Percentiles rank a stretch among this genome's conserved stretches.
phyloP scores from a whole-genome alignment of 1,140 invertebrate genomes.

The Steinernema khuongi region DNA sequence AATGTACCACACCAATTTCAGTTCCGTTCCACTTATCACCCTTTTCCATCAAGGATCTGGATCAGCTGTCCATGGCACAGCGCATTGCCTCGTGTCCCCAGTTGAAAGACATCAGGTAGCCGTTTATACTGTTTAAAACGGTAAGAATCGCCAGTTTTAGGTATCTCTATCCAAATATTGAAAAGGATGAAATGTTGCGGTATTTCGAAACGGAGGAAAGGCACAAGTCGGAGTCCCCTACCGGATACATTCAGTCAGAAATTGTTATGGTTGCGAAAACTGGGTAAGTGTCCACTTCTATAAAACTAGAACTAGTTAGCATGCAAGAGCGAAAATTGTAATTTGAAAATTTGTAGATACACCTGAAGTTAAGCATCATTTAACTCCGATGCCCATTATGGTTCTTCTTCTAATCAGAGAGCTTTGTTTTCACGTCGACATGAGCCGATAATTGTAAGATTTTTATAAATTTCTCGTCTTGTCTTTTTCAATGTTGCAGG shows the following conservation, averaged over 20 bases:
- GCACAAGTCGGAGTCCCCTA: conserved; percentile 47
- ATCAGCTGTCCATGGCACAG: conserved; percentile 55
- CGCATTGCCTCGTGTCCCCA: conserved; percentile 56
- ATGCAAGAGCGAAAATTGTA: background rate
- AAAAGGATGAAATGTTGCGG: conserved; percentile 57
- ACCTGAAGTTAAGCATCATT: too few relatives aligned
- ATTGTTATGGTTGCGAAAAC: conserved; percentile 59
- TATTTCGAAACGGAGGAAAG: conserved; percentile 54
- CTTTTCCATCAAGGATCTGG: conserved; percentile 58
- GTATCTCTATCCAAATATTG: conserved; percentile 54
- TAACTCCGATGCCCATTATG: too few relatives aligned
- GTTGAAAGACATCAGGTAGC: conserved; percentile 51
- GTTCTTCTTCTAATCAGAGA: too few relatives aligned
- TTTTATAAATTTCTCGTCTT: too few relatives aligned
- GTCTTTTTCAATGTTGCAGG: too few relatives aligned
- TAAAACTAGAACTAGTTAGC: background rate
- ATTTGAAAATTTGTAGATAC: too few relatives aligned
- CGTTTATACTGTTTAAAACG: conserved; percentile 6
- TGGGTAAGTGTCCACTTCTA: conserved; percentile 24
- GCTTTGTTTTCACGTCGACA: too few relatives aligned
- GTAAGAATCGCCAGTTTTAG: conserved; percentile 41
- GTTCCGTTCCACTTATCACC: conserved; percentile 58
- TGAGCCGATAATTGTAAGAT: too few relatives aligned
- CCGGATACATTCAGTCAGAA: conserved; percentile 55
- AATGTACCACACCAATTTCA: conserved; percentile 25